A percentile compares a stretch with the other conserved stretches of the same genome.
Conservation (phyloP, 1,140 invertebrate genomes). For the Ladona fulva region DNA sequence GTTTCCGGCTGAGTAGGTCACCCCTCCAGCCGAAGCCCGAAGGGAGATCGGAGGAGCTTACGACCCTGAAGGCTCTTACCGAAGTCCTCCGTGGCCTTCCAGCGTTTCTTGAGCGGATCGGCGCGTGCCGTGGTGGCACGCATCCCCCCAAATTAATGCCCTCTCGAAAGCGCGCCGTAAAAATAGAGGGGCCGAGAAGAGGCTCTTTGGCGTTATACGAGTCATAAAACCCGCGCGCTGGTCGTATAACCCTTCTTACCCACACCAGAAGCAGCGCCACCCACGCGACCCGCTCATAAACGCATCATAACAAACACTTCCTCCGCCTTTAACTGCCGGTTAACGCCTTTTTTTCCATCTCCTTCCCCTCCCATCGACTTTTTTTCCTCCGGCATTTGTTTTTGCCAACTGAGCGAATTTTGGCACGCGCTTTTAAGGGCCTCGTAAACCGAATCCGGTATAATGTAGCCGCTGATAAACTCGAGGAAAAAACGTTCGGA, state of each 20-base stretch:
- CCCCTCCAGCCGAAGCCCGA: no score
- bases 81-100: no score
- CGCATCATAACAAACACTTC: conserved; percentile 9
- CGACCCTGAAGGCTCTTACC: no score
- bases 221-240: neutral
- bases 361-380: neutral
- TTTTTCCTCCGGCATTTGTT: neutral
- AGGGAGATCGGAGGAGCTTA: no score
- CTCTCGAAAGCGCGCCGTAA: neutral
- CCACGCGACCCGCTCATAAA: neutral
- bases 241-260: conserved; percentile 3
- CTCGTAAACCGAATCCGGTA: neutral
- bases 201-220: neutral
- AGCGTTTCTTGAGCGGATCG: no score
- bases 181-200: neutral
- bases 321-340: neutral
- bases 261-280: neutral
- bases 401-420: neutral
- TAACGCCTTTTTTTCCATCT: neutral
- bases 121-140: neutral
- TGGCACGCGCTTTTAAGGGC: neutral
- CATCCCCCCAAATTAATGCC: neutral
- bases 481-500: neutral
- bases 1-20: no score
- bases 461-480: conserved; percentile 5